Conservation (phyloP, 1,140 invertebrate genomes). For the Aculops lycopersici region DNA sequence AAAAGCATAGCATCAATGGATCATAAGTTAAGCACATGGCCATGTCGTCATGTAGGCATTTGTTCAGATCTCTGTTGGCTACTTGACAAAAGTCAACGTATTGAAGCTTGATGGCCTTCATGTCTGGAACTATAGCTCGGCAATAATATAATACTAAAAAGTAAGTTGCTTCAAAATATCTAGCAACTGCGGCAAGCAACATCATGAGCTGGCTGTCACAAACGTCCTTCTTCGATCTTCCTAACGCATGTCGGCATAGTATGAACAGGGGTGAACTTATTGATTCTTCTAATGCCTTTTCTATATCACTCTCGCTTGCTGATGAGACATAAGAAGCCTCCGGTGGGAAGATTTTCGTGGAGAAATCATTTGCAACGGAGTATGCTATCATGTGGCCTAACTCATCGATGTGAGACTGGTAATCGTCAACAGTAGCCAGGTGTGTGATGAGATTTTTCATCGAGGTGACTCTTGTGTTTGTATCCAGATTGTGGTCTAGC, state of each 20-base stretch:
- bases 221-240: conserved; percentile 35
- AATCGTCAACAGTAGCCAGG: conserved; percentile 21
- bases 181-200: conserved; percentile 31
- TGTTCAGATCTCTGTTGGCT: conserved; percentile 9
- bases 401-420: conserved; percentile 23
- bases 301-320: too few relatives aligned
- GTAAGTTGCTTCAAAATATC: conserved; percentile 32
- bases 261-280: conserved; percentile 46
- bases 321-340: not conserved
- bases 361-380: conserved; percentile 20
- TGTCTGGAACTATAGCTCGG: too few relatives aligned
- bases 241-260: conserved; percentile 36
- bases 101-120: conserved; percentile 28
- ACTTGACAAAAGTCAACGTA: conserved; percentile 10
- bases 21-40: conserved; percentile 45
- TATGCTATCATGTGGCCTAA: conserved; percentile 20
- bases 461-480: conserved; percentile 1
- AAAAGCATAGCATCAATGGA: conserved; percentile 47
- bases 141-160: conserved; percentile 54
- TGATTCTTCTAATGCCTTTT: conserved; percentile 31
- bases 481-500: not conserved
- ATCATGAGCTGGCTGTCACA: conserved; percentile 33
- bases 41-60: conserved; percentile 10
- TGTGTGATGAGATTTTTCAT: not conserved
- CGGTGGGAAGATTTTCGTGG: conserved; percentile 19